phyloP scores from a whole-genome alignment of 2,888 invertebrate genomes.

The Drosophila prostipennis region DNA sequence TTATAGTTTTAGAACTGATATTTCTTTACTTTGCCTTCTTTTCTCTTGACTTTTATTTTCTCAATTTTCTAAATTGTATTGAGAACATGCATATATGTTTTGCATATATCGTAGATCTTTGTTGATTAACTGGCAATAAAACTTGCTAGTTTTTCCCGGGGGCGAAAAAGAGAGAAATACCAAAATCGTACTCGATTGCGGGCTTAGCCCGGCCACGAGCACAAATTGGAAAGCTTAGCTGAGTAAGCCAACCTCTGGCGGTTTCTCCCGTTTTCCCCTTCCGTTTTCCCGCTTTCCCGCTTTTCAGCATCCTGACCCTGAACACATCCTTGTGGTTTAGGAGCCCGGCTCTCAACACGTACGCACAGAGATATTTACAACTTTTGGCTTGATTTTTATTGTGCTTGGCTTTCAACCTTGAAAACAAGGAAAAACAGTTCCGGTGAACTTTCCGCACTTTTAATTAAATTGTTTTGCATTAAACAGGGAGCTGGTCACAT shows the following conservation, averaged over 20 bases:
- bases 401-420: constrained; percentile 31
- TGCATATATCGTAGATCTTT: no score
- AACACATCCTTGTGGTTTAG: constrained; percentile 1
- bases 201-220: neutral
- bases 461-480: constrained; percentile 44
- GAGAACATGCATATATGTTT: no score
- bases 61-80: no score
- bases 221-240: constrained; percentile 29
- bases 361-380: constrained; percentile 46
- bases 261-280: neutral
- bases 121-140: constrained; percentile 2
- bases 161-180: neutral
- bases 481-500: constrained; percentile 20
- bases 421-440: no score
- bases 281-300: no score
- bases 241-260: constrained; percentile 15
- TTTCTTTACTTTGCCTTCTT: no score
- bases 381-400: constrained; percentile 43
- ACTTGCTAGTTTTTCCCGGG: neutral
- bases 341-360: constrained; percentile 30
- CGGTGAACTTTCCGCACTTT: constrained; percentile 3
- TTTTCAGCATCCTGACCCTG: neutral
- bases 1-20: no score
- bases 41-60: no score
- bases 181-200: constrained; percentile 6